These are phyloP conservation scores for Cybosia mesomella DNA, from an alignment of 2,888 invertebrate genomes.

Conservation along the genomic window DNA sequence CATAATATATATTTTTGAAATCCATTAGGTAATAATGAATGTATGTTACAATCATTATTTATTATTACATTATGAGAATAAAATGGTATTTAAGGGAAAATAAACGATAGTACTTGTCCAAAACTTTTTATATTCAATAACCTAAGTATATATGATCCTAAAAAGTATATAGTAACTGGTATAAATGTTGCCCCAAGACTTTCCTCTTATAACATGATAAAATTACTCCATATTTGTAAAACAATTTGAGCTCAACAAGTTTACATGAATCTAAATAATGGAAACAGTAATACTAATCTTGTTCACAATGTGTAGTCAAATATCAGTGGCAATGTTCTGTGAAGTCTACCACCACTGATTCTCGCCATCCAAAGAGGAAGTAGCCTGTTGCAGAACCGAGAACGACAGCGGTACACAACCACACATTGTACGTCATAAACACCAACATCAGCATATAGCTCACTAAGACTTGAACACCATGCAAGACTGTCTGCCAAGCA, in stretches of 20 bases:
- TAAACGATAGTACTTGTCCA: conserved; percentile 44
- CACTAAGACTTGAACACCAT: conserved; percentile 95
- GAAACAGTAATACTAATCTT: conserved; percentile 47
- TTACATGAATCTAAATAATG: conserved; percentile 57
- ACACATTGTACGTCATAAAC: conserved; percentile 98
- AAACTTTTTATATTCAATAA: conserved; percentile 70
- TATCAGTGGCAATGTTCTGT: conserved; percentile 98
- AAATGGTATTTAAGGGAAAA: conserved; percentile 27
- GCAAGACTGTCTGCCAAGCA: conserved; percentile 94
- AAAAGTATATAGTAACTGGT: conserved; percentile 78
- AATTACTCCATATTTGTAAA: conserved; percentile 72
- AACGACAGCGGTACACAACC: conserved; percentile 96
- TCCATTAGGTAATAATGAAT: background rate
- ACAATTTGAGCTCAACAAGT: conserved; percentile 73
- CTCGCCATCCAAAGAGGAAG: conserved; percentile 98
- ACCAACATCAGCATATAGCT: conserved; percentile 98
- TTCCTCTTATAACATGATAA: conserved; percentile 79
- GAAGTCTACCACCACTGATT: conserved; percentile 96
- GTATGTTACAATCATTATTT: background rate
- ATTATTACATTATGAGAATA: background rate
- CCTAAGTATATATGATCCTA: conserved; percentile 70
- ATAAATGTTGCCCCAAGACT: conserved; percentile 74
- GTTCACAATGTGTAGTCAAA: conserved; percentile 37
- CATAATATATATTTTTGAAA: background rate
- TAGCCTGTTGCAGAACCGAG: conserved; percentile 96